These are phyloP conservation scores for Ctenoplectra terminalis DNA, from an alignment of 1,140 invertebrate species.

Conservation along the genomic window DNA sequence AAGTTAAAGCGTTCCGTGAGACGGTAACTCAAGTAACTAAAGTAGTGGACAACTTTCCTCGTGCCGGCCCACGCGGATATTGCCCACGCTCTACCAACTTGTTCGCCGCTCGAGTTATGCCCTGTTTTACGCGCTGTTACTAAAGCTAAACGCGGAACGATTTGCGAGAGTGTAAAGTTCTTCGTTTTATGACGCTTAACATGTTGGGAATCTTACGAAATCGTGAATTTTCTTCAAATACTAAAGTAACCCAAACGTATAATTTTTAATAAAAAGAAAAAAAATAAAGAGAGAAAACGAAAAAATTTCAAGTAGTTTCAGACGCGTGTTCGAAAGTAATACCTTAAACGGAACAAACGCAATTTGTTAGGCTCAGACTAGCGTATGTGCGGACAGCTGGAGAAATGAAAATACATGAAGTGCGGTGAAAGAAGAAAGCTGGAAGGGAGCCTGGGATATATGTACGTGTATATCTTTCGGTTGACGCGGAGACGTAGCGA, in stretches of 20 bases:
- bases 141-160: constrained; percentile 6
- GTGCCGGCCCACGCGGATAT: constrained; percentile 47
- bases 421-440: too few species aligned
- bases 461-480: too few species aligned
- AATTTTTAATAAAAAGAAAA: background rate
- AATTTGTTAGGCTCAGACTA: background rate
- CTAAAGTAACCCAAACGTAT: too few species aligned
- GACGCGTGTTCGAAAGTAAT: background rate
- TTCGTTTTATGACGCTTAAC: background rate
- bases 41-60: constrained; percentile 63
- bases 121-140: constrained; percentile 1
- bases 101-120: constrained; percentile 7
- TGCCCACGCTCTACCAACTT: constrained; percentile 48
- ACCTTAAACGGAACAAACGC: background rate
- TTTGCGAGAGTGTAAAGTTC: background rate
- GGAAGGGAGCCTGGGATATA: background rate
- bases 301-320: background rate
- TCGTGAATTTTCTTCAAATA: background rate
- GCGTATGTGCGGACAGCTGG: background rate
- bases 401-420: constrained; percentile 16
- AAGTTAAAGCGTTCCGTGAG: constrained; percentile 51
- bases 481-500: background rate
- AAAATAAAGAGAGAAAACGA: too few species aligned
- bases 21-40: constrained; percentile 48
- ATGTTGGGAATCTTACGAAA: background rate